phyloP scores from a whole-genome alignment of 2,113 vertebrate species.

The Nycticryphes semicollaris region DNA sequence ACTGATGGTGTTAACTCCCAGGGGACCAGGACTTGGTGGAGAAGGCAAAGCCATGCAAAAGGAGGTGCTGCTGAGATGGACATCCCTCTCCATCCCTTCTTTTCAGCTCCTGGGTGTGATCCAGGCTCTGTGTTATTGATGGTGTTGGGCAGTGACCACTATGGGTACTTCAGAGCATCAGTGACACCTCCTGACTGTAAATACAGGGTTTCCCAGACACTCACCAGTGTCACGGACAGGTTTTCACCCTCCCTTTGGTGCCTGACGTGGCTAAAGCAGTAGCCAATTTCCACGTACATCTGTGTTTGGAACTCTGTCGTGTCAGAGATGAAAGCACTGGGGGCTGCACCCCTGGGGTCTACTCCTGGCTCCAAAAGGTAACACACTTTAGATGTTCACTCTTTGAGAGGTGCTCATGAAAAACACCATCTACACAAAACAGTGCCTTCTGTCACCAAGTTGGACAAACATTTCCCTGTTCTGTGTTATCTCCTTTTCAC shows the following conservation, averaged over 20 bases:
- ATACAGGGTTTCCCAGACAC: not conserved
- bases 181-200: not conserved
- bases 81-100: not conserved
- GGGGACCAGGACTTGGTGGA: not conserved
- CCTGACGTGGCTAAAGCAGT: not conserved
- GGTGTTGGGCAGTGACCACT: not conserved
- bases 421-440: not conserved
- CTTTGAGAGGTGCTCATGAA: not conserved
- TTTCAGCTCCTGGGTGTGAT: not conserved
- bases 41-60: not conserved
- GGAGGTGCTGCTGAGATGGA: not conserved
- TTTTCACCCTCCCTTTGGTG: not conserved
- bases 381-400: not conserved
- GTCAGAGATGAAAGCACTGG: not conserved
- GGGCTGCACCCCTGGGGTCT: not conserved
- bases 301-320: not conserved
- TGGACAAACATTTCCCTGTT: not conserved
- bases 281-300: not conserved
- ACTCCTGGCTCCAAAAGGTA: not conserved
- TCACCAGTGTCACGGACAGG: not conserved
- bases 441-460: not conserved
- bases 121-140: not conserved
- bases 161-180: not conserved
- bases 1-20: not conserved
- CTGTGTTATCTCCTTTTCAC: not conserved